Evolutionary conservation across 2,888 invertebrate species (phyloP).

Genomic region (Dexiosoma caninum): DNA sequence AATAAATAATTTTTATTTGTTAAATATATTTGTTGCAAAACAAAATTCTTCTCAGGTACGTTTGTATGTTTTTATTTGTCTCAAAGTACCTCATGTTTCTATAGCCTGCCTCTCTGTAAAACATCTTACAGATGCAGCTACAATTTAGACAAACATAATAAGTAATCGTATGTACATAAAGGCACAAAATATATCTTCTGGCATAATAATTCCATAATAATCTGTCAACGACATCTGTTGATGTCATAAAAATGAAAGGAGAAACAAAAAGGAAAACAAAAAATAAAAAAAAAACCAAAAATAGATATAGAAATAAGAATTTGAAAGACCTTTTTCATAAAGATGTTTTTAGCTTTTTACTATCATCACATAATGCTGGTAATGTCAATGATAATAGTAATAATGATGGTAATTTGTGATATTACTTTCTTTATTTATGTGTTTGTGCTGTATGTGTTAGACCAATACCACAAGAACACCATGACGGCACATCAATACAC

Average conservation of each 20-base stretch:
- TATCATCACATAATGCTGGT: constrained; percentile 57
- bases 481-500: constrained; percentile 3
- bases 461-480: constrained; percentile 37
- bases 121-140: neutral
- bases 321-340: constrained; percentile 67
- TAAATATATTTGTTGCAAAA: neutral
- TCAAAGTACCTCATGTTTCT: neutral
- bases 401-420: constrained; percentile 62
- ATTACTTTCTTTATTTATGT: constrained; percentile 36
- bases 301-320: neutral
- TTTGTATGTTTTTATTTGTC: neutral
- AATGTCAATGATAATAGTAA: constrained; percentile 58
- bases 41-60: neutral
- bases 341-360: constrained; percentile 50
- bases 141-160: constrained; percentile 36
- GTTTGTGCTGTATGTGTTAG: constrained; percentile 11
- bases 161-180: constrained; percentile 16
- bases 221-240: constrained; percentile 78
- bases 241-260: constrained; percentile 73
- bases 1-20: too few relatives aligned
- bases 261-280: neutral
- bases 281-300: neutral
- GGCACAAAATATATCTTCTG: constrained; percentile 59
- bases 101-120: neutral
- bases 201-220: constrained; percentile 77